Percentiles rank a stretch among this genome's conserved stretches.
phyloP scores from a whole-genome alignment of 2,888 invertebrate genomes.

The Ornithoptera priamus region DNA sequence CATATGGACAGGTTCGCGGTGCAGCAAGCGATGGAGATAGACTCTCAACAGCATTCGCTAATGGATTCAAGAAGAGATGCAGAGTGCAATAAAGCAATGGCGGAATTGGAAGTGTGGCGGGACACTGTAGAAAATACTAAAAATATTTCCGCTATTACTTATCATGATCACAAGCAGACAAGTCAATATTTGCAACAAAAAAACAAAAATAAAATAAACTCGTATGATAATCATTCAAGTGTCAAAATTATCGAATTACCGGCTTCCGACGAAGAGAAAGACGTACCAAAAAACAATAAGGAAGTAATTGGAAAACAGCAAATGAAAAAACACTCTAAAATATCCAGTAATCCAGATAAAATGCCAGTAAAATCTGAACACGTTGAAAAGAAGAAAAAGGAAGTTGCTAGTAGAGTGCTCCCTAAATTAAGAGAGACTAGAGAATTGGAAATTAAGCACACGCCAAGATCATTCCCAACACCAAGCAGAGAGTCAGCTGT shows the following conservation, averaged over 20 bases:
- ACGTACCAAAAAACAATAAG: conserved; percentile 28
- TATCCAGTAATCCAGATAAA: conserved; percentile 37
- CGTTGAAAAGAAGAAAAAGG: conserved; percentile 60
- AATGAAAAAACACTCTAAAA: conserved; percentile 30
- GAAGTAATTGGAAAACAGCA: conserved; percentile 33
- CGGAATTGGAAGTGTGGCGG: conserved; percentile 83
- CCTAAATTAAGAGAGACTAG: conserved; percentile 80
- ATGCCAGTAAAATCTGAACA: conserved; percentile 58
- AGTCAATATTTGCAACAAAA: conserved; percentile 7
- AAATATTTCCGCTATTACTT: conserved; percentile 30
- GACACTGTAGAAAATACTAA: conserved; percentile 34
- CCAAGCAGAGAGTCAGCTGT: conserved; percentile 87
- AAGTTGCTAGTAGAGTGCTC: conserved; percentile 60
- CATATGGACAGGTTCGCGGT: conserved; percentile 79
- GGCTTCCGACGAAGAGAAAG: conserved; percentile 42
- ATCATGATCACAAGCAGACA: conserved; percentile 10
- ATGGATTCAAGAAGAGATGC: conserved; percentile 83
- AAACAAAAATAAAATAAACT: conserved; percentile 11
- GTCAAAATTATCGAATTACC: conserved; percentile 50
- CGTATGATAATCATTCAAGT: conserved; percentile 36
- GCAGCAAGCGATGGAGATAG: conserved; percentile 73
- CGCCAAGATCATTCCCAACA: conserved; percentile 88
- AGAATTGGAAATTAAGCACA: conserved; percentile 84
- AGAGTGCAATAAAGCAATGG: conserved; percentile 83
- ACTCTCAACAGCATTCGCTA: conserved; percentile 73